Evolutionary conservation across 1,140 invertebrate genomes (phyloP).

Genomic region (Phocides pigmalion): DNA sequence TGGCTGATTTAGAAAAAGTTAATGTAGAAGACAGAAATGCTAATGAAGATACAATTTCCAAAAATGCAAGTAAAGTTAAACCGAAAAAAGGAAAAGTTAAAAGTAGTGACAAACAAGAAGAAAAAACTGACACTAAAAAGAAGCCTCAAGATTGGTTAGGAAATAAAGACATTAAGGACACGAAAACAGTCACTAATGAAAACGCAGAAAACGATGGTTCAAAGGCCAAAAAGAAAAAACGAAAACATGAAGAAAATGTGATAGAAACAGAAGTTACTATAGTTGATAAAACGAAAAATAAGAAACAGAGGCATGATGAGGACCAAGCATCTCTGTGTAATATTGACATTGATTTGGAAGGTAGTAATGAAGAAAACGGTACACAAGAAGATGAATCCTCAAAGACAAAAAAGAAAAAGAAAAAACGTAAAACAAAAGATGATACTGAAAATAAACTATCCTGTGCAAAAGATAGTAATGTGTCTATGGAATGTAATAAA

Average conservation of each 20-base stretch:
- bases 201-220: background rate
- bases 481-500: slow-evolving; percentile 10
- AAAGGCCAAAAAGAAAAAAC: slow-evolving; percentile 20
- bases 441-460: slow-evolving; percentile 29
- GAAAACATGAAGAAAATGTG: slow-evolving; percentile 25
- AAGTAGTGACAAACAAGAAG: slow-evolving; percentile 15
- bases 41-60: slow-evolving; percentile 6
- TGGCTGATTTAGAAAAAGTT: slow-evolving; percentile 56
- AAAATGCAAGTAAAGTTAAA: background rate
- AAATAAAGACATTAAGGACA: background rate
- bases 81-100: slow-evolving; percentile 37
- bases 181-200: background rate
- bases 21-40: slow-evolving; percentile 31
- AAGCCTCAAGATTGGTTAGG: slow-evolving; percentile 7
- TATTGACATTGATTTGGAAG: background rate
- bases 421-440: slow-evolving; percentile 24
- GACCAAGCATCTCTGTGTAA: background rate
- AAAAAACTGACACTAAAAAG: slow-evolving; percentile 32
- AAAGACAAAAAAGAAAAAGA: slow-evolving; percentile 39
- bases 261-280: background rate
- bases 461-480: slow-evolving; percentile 35
- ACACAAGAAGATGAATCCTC: background rate
- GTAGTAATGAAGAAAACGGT: background rate
- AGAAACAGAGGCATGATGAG: background rate
- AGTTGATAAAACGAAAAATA: background rate